Evolutionary conservation across 2,888 invertebrate genomes (phyloP).

Genomic region (Ptycholaimellus sp.): DNA sequence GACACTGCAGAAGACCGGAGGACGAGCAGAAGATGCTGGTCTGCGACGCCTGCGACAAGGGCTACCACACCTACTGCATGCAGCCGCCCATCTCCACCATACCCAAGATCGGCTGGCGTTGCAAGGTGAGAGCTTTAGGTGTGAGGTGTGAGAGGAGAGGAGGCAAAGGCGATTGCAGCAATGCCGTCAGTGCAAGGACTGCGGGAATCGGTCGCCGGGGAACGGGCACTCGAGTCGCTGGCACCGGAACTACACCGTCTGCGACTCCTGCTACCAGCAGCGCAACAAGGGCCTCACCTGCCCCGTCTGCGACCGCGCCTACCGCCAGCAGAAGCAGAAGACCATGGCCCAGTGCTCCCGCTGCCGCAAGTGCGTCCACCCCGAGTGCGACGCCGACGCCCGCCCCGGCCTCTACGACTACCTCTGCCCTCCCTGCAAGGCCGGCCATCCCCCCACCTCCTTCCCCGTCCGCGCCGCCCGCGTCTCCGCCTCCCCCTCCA

Average conservation of each 20-base stretch:
- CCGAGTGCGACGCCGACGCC: conserved; percentile 68
- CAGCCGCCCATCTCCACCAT: conserved; percentile 71
- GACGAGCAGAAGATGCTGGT: conserved; percentile 52
- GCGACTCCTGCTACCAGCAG: conserved; percentile 94
- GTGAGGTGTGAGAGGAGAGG: background rate
- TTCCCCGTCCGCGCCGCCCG: conserved; percentile 2
- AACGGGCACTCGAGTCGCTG: conserved; percentile 80
- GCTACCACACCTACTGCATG: conserved; percentile 76
- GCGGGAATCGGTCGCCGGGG: conserved; percentile 79
- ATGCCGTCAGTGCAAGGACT: conserved; percentile 82
- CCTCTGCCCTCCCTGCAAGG: conserved; percentile 58
- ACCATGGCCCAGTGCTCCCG: conserved; percentile 75
- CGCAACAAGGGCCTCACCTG: conserved; percentile 84
- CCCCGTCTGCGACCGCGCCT: conserved; percentile 74
- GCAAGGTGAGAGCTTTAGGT: conserved; percentile 40
- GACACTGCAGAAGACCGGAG: conserved; percentile 41
- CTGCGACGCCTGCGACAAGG: conserved; percentile 87
- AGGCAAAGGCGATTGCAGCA: conserved; percentile 36
- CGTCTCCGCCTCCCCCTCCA: conserved; percentile 4
- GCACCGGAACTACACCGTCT: conserved; percentile 92
- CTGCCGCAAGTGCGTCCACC: conserved; percentile 45
- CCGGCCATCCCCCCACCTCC: conserved; percentile 10
- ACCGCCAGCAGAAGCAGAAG: conserved; percentile 70
- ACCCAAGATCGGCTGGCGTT: conserved; percentile 93
- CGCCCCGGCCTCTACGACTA: conserved; percentile 61